Base-by-base conservation (phyloP, 2,113 vertebrate genomes). In the Pipra filicauda region DNA sequence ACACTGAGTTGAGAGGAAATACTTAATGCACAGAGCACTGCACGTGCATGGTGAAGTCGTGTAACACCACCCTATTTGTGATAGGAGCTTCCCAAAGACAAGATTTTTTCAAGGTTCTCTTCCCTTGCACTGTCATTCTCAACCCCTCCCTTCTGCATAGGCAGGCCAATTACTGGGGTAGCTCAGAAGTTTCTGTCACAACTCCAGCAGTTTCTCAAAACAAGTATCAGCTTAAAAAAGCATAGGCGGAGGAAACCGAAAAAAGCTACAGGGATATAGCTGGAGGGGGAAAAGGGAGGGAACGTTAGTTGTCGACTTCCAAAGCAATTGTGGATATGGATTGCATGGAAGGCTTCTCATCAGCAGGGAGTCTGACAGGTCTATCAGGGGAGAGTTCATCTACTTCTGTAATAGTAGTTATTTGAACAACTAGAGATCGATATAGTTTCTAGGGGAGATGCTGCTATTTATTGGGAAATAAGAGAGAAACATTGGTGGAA, bases 391-490 rank as follows among this genome's bases (percentile, higher is more conserved):
- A 95, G 95, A 95, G 91, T 97, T 96, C 96, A 94, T 96, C 92
- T 93, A 67, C 89, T 94, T 89, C 95, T 96, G 23, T 95, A 94
- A 96, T 88, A 97, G 85, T 84, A 95, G 88, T 93, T 97, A 97
- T 97, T 93, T 93, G 95, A 96, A 96, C 95, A 95, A 94, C 80
- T 52, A 70, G 83, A 91, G 94, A 96, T 97, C 89, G 23, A 97
- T 97, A 95, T 1, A 90, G 83, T 93, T 97, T 94, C 96, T 91
- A 93, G 72, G 88, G 87, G 94, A 93, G 93, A 96, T 89, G 57
- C 86, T 94, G 81, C 80, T 93, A 77, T 96, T 96, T 96, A 94
- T 96, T 96, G 95, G 91, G 94, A 96, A 97, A 96, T 89, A 89
- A 95, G 91, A 96, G 77, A 83, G 76, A 76, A 96, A 46, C 76